Conservation (phyloP, 2,113 vertebrate genomes). For the Prolemur simus region DNA sequence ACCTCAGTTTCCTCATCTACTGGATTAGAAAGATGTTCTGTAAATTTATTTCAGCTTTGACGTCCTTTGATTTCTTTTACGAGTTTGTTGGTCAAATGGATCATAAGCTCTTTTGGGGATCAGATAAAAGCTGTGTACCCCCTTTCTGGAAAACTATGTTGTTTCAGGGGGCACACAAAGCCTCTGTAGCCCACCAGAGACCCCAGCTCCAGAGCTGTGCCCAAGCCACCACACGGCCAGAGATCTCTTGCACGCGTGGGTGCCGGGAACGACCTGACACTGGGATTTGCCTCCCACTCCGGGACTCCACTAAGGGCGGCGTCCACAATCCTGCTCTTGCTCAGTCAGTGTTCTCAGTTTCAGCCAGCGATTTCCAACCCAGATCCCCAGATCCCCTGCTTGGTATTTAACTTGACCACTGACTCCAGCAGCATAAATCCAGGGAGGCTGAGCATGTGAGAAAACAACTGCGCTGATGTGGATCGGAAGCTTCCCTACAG, state of each 20-base stretch:
- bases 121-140: background rate
- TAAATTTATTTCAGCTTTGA: background rate
- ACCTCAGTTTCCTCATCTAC: background rate
- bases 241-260: accelerated
- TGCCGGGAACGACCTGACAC: accelerated
- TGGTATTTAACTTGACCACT: background rate
- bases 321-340: accelerated
- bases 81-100: background rate
- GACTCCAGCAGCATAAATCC: background rate
- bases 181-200: background rate
- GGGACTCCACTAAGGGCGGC: accelerated
- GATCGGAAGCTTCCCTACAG: accelerated
- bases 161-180: accelerated
- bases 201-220: background rate
- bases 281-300: background rate
- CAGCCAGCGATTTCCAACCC: accelerated
- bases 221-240: no score
- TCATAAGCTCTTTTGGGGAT: background rate
- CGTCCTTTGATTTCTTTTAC: background rate
- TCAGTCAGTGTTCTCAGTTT: accelerated
- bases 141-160: background rate
- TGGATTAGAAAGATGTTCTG: no score
- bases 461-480: accelerated
- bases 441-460: background rate
- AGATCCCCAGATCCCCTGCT: background rate